phyloP scores from a whole-genome alignment of 2,113 vertebrate species.

The Puntigrus tetrazona region DNA sequence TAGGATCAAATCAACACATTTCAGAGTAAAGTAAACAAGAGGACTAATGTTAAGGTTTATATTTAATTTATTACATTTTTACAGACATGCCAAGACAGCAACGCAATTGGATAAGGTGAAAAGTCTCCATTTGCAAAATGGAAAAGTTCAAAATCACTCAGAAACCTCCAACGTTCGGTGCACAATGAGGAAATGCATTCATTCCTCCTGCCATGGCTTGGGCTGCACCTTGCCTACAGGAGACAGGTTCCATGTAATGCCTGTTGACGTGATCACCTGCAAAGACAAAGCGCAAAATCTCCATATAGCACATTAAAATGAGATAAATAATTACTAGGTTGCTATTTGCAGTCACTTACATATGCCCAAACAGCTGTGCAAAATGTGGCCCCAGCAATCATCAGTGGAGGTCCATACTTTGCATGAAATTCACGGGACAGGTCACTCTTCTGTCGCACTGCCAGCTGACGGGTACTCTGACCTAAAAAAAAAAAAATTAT shows the following conservation, averaged over 20 bases:
- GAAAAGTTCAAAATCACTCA: slow-evolving; percentile 55
- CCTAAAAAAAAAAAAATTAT: slow-evolving; percentile 56
- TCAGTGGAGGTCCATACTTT: slow-evolving; percentile 68
- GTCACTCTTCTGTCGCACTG: slow-evolving; percentile 66
- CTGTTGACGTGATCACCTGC: slow-evolving; percentile 82
- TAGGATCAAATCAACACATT: background rate
- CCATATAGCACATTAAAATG: background rate
- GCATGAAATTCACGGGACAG: slow-evolving; percentile 62
- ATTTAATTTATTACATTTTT: slow-evolving; percentile 55
- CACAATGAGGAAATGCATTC: slow-evolving; percentile 42
- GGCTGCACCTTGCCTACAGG: slow-evolving; percentile 87
- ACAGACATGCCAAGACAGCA: slow-evolving; percentile 43
- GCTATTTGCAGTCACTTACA: slow-evolving; percentile 63
- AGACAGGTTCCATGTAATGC: slow-evolving; percentile 88
- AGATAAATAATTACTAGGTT: background rate
- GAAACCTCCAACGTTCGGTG: background rate
- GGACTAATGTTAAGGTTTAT: background rate
- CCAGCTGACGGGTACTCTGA: slow-evolving; percentile 64
- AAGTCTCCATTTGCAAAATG: slow-evolving; percentile 44
- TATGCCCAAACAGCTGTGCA: slow-evolving; percentile 70
- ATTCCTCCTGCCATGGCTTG: slow-evolving; percentile 82
- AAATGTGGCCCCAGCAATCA: slow-evolving; percentile 66
- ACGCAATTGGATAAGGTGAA: slow-evolving; percentile 22
- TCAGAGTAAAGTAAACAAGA: background rate
- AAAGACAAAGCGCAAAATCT: background rate